Evolutionary conservation across 2,888 invertebrate genomes (phyloP).

Genomic region (Steinernema carpocapsae): DNA sequence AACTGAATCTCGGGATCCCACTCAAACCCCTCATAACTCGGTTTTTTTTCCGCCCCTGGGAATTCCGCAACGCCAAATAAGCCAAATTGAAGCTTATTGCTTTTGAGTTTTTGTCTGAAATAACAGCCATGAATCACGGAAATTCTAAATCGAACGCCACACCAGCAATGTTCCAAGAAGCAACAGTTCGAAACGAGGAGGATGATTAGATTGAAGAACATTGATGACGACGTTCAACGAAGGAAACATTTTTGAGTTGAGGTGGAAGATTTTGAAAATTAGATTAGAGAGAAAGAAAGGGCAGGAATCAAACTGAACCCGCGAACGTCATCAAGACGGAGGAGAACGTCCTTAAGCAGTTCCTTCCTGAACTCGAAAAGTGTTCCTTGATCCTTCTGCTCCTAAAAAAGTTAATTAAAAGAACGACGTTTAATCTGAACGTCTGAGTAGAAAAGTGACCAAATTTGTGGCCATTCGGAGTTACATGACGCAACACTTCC

Average conservation of each 20-base stretch:
- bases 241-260: neutral
- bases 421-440: neutral
- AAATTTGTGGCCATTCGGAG: neutral
- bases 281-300: neutral
- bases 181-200: no score
- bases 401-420: slow-evolving; percentile 29
- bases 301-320: neutral
- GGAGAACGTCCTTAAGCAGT: neutral
- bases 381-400: slow-evolving; percentile 4
- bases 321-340: neutral
- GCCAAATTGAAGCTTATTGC: no score
- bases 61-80: no score
- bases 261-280: neutral
- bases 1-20: no score
- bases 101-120: no score
- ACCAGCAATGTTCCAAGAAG: neutral
- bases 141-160: neutral
- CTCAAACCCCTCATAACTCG: no score
- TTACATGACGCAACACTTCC: neutral
- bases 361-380: neutral
- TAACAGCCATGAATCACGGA: no score
- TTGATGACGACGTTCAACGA: no score
- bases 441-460: slow-evolving; percentile 8
- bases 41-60: no score
- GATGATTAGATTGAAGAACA: no score